phyloP scores from a whole-genome alignment of 2,888 invertebrate genomes.

The Brachynemurus nebulosus region DNA sequence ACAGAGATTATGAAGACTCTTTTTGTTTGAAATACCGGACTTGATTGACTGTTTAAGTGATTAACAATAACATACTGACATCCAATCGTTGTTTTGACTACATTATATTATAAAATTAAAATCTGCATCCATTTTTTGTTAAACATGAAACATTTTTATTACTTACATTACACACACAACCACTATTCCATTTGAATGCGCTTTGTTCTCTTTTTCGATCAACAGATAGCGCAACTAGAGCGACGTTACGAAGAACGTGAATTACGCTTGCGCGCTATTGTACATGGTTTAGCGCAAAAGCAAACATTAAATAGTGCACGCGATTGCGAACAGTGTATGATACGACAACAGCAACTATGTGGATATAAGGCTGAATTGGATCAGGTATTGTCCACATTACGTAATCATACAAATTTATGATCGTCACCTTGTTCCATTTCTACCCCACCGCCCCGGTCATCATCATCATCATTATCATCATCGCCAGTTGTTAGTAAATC shows the following conservation, averaged over 20 bases:
- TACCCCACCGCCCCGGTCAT: background rate
- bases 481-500: background rate
- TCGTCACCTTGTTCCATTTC: background rate
- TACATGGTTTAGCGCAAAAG: slow-evolving; percentile 31
- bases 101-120: too few relatives aligned
- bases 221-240: slow-evolving; percentile 31
- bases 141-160: too few relatives aligned
- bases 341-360: slow-evolving; percentile 30
- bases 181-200: too few relatives aligned
- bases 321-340: slow-evolving; percentile 30
- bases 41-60: too few relatives aligned
- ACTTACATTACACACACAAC: too few relatives aligned
- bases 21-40: too few relatives aligned
- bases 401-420: slow-evolving; percentile 19
- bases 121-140: too few relatives aligned
- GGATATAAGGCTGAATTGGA: slow-evolving; percentile 32
- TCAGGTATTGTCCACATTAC: slow-evolving; percentile 30
- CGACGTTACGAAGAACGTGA: slow-evolving; percentile 35
- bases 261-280: slow-evolving; percentile 31
- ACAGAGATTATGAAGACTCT: too few relatives aligned
- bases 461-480: background rate
- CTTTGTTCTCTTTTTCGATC: slow-evolving; percentile 10
- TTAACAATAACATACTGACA: too few relatives aligned
- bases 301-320: slow-evolving; percentile 24
- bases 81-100: too few relatives aligned